These are phyloP conservation scores for Aphidius gifuensis DNA, from an alignment of 1,140 invertebrate species.

Conservation along the genomic window DNA sequence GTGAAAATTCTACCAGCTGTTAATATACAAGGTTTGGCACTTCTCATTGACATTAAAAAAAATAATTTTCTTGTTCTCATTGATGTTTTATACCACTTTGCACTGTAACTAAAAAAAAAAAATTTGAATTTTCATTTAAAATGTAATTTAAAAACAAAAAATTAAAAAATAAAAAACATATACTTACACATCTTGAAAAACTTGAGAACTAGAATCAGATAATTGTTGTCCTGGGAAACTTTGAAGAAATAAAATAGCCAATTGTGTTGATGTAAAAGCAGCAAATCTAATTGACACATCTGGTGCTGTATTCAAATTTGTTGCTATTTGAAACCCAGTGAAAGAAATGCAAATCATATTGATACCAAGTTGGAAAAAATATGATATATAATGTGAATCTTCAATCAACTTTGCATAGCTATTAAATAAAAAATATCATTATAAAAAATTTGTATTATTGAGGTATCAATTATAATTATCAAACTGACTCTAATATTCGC, in stretches of 20 bases:
- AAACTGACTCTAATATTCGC: too few species aligned
- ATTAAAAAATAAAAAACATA: not conserved
- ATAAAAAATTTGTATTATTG: not conserved
- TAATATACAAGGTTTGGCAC: too few species aligned
- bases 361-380: slow-evolving; percentile 33
- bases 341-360: slow-evolving; percentile 36
- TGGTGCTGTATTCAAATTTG: slow-evolving; percentile 13
- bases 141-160: not conserved
- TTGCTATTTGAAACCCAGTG: slow-evolving; percentile 33
- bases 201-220: slow-evolving; percentile 21
- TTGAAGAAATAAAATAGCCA: slow-evolving; percentile 24
- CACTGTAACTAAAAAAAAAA: not conserved
- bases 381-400: slow-evolving; percentile 26
- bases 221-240: slow-evolving; percentile 25
- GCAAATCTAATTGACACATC: slow-evolving; percentile 21
- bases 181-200: slow-evolving; percentile 24
- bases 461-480: not conserved
- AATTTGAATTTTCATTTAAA: not conserved
- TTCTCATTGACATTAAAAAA: too few species aligned
- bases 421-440: not conserved
- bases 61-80: too few species aligned
- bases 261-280: slow-evolving; percentile 13
- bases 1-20: too few species aligned
- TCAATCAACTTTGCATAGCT: slow-evolving; percentile 31
- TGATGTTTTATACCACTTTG: too few species aligned